phyloP scores from a whole-genome alignment of 2,113 vertebrate genomes.

The Eulacestoma nigropectus region DNA sequence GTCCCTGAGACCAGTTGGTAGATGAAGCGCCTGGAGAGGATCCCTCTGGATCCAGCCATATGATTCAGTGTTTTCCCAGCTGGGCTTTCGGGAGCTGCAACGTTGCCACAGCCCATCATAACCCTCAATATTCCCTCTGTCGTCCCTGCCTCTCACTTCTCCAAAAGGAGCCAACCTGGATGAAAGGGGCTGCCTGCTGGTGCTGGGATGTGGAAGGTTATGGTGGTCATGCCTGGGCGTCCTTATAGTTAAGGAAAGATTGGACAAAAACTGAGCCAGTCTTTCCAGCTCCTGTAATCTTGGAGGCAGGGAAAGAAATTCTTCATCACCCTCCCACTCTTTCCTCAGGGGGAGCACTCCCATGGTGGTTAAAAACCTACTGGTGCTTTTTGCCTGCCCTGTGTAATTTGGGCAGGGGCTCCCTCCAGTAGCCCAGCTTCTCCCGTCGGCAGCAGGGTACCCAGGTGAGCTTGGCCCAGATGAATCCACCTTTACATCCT shows the following conservation, averaged over 20 bases:
- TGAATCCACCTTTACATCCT: not conserved
- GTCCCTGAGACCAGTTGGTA: slow-evolving; percentile 36
- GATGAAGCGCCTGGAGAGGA: not conserved
- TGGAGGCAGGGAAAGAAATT: slow-evolving; percentile 82
- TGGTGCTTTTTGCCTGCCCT: not conserved
- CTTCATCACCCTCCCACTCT: slow-evolving; percentile 76
- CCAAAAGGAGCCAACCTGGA: not conserved
- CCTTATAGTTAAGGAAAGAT: slow-evolving; percentile 58
- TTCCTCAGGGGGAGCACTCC: slow-evolving; percentile 43
- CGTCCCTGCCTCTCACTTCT: not conserved
- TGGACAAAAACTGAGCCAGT: slow-evolving; percentile 76
- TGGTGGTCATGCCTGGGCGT: not conserved
- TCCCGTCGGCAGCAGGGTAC: not conserved
- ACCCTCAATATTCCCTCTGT: not conserved
- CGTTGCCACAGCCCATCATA: not conserved
- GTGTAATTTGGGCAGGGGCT: not conserved
- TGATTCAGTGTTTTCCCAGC: not conserved
- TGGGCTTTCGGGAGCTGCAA: not conserved
- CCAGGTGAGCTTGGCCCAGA: not conserved
- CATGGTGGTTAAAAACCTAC: slow-evolving; percentile 54
- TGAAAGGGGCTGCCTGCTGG: not conserved
- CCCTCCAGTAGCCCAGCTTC: not conserved
- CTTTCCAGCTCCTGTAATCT: slow-evolving; percentile 79
- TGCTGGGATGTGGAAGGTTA: not conserved
- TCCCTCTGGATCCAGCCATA: not conserved